phyloP scores from a whole-genome alignment of 92 coral and sea anemone species.

The Bergia puertoricense region DNA sequence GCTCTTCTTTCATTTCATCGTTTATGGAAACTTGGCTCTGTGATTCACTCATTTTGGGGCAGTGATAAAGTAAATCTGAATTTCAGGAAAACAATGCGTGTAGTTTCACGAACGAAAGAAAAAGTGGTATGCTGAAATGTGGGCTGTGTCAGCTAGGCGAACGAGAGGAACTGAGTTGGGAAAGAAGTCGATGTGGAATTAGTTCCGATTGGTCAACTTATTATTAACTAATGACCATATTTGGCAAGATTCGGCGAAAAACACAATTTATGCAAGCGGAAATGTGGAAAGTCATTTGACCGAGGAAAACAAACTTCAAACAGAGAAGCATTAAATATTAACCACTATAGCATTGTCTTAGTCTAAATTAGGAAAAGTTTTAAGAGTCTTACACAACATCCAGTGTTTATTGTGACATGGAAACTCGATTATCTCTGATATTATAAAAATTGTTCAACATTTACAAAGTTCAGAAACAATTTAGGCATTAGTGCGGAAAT shows the following conservation, averaged over 20 bases:
- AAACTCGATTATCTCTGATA: neutral
- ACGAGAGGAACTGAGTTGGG: slow-evolving; percentile 23
- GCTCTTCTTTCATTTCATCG: slow-evolving; percentile 16
- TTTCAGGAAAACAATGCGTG: neutral
- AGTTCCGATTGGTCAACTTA: slow-evolving; percentile 38
- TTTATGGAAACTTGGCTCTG: slow-evolving; percentile 35
- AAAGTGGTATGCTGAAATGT: neutral
- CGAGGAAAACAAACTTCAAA: slow-evolving; percentile 9
- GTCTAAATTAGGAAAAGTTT: slow-evolving; percentile 37
- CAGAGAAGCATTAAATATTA: slow-evolving; percentile 46
- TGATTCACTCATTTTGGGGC: slow-evolving; percentile 28
- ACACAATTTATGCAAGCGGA: slow-evolving; percentile 33
- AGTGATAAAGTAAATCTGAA: neutral
- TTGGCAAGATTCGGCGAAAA: slow-evolving; percentile 2
- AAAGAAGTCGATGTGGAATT: neutral
- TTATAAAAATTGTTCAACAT: neutral
- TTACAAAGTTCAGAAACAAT: neutral
- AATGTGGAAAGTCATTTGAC: slow-evolving; percentile 23
- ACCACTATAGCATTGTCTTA: slow-evolving; percentile 29
- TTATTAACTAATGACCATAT: slow-evolving; percentile 30
- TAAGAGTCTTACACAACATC: slow-evolving; percentile 10
- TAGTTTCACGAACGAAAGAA: neutral
- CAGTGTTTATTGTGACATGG: neutral
- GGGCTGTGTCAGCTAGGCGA: slow-evolving; percentile 36
- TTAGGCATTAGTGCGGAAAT: slow-evolving; percentile 35